phyloP scores from a whole-genome alignment of 2,797 vertebrate species.

The Brachyalestes nurse region DNA sequence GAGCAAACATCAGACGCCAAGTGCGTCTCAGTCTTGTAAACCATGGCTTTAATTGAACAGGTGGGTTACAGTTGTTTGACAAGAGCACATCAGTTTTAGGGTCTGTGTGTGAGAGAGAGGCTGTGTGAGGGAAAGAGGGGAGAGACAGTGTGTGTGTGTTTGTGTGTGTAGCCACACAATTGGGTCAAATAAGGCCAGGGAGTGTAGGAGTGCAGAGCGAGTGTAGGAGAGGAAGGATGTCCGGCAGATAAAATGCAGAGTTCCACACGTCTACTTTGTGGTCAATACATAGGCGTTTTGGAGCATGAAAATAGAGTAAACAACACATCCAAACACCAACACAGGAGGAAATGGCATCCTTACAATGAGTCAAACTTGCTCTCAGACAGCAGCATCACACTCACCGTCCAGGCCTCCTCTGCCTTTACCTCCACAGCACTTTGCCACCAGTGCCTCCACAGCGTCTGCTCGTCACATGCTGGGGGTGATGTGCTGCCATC shows the following conservation, averaged over 20 bases:
- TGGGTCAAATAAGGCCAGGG: constrained; percentile 31
- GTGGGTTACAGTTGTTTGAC: neutral
- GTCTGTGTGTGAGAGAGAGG: constrained; percentile 8
- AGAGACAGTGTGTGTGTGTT: neutral
- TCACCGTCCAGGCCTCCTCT: constrained; percentile 2
- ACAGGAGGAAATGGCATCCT: constrained; percentile 16
- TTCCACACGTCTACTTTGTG: constrained; percentile 32
- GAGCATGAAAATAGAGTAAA: constrained; percentile 39
- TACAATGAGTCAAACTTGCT: constrained; percentile 14
- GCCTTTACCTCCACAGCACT: neutral
- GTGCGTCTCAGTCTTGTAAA: too few species aligned
- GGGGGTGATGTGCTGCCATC: neutral
- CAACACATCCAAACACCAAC: constrained; percentile 28
- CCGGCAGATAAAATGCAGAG: constrained; percentile 31
- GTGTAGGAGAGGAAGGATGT: constrained; percentile 30
- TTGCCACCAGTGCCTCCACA: neutral
- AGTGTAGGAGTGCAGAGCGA: constrained; percentile 4
- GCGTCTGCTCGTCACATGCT: neutral
- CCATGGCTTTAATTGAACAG: neutral
- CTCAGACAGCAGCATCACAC: neutral
- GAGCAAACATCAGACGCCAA: too few species aligned
- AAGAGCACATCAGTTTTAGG: constrained; percentile 4
- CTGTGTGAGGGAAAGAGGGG: too few species aligned
- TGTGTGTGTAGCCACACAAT: neutral
- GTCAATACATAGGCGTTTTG: constrained; percentile 16